Base-by-base conservation (phyloP, 1,140 invertebrate genomes). In the Littorina saxatilis region DNA sequence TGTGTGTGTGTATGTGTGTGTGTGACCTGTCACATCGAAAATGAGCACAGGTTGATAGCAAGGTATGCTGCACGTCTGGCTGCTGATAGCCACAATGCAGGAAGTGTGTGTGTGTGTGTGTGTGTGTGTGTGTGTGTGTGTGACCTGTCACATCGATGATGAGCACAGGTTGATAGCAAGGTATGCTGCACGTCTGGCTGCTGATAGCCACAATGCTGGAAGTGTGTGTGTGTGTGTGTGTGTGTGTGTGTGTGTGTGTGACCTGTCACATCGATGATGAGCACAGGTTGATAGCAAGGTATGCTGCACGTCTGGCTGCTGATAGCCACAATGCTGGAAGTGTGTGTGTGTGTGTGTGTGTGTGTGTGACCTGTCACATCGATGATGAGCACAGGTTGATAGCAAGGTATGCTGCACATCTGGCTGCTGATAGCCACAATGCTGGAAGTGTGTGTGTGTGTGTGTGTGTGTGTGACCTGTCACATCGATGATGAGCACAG, bases 351-450 rank as follows among this genome's bases (percentile, higher is more conserved):
- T 66, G 58, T 68, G 17, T 66, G 73, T 77, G 58, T 76, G 40
- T 43, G 35, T 47, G 27, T 47, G 55, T 76, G 35, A n/a, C 87
- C 90, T 91, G 89, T 92, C 87, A 85, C 91, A 91, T 87, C 92
- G 98, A 99, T 93, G 98, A 99, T 92, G 98, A 99, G 92, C 98
- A 99, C 92, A 95, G 97, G 84, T 94, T 99, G 79, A 99, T 99
- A 91, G 98, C 98, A 55, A 94, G 98, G 86, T 99, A 99, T 93
- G 97, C 98, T 29, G 97, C 98, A 15, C 94, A 97, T 88, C 93
- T 99, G 73, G 98, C 98, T 23, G 93, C 93, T 32, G 96, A n/a
- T n/a, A n/a, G n/a, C n/a, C n/a, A n/a, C n/a, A n/a, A n/a, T n/a
- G n/a, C n/a, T n/a, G n/a, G n/a, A n/a, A n/a, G n/a, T n/a, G n/a